Evolutionary conservation across 23 tunicate genomes (phyloP).

Genomic region (Ascidia mentula): DNA sequence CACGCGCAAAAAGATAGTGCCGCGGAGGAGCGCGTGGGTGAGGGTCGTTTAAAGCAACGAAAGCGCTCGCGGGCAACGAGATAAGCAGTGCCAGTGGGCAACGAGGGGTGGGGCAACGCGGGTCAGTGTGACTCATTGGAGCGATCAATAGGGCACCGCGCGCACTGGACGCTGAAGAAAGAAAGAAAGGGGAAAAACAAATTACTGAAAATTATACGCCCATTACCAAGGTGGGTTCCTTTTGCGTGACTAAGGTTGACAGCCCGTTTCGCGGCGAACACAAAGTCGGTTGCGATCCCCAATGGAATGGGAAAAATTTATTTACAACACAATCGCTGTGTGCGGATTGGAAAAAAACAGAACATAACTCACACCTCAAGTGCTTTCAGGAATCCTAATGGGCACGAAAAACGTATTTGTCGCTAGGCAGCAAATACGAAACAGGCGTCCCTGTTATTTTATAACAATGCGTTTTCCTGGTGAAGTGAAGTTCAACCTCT

Average conservation of each 20-base stretch:
- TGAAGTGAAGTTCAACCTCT: no score
- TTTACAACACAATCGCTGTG: no score
- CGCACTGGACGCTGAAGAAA: background rate
- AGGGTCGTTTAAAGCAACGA: background rate
- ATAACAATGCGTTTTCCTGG: no score
- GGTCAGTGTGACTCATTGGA: slow-evolving; percentile 3
- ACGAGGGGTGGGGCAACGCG: slow-evolving; percentile 10
- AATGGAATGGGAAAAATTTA: no score
- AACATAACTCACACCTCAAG: no score
- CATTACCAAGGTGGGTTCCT: background rate
- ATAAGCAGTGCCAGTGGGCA: background rate
- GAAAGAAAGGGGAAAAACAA: background rate
- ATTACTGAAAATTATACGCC: background rate
- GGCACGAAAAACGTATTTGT: no score
- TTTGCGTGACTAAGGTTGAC: background rate
- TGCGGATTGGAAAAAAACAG: no score
- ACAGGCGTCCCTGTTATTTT: no score
- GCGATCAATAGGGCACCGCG: slow-evolving; percentile 12
- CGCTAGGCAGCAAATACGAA: no score
- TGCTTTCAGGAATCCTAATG: no score
- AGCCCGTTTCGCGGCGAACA: background rate
- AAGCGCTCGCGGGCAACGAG: background rate
- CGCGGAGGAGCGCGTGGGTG: slow-evolving; percentile 9
- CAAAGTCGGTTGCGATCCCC: background rate
- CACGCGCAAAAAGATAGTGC: background rate